Conservation (phyloP, 1,140 invertebrate genomes). For the Onthophagus taurus region DNA sequence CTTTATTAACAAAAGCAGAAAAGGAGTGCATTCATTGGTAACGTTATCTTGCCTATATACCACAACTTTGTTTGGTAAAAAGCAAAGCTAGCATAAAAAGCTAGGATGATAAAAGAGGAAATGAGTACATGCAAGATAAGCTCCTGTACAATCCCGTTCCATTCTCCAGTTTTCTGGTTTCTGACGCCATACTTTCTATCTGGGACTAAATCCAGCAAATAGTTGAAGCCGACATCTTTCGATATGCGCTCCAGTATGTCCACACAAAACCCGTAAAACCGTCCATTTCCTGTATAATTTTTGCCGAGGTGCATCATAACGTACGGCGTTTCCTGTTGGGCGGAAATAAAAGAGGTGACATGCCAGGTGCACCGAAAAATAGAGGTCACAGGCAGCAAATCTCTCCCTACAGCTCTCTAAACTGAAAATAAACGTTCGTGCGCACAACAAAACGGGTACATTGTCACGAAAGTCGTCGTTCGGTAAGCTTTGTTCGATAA, state of each 20-base stretch:
- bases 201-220: constrained; percentile 61
- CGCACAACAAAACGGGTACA: no score
- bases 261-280: constrained; percentile 72
- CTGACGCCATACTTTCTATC: constrained; percentile 70
- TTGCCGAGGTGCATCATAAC: constrained; percentile 57
- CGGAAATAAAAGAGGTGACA: constrained; percentile 2
- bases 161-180: constrained; percentile 56
- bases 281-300: constrained; percentile 56
- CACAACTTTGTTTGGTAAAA: no score
- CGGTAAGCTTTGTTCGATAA: no score
- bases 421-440: constrained; percentile 8
- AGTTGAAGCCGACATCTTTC: constrained; percentile 61
- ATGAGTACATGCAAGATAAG: constrained; percentile 68
- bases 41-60: no score
- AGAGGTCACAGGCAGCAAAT: not conserved
- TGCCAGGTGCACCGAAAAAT: no score
- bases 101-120: no score
- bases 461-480: no score
- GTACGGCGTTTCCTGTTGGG: constrained; percentile 58
- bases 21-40: no score
- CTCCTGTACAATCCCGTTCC: constrained; percentile 78
- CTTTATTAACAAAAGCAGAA: no score
- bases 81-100: no score
- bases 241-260: constrained; percentile 59
- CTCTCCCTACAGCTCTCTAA: not conserved